Evolutionary conservation across 2,797 vertebrate genomes (phyloP), one percentile per base, ranked within the genome.

Genomic region (Halcyon chelicuti): DNA sequence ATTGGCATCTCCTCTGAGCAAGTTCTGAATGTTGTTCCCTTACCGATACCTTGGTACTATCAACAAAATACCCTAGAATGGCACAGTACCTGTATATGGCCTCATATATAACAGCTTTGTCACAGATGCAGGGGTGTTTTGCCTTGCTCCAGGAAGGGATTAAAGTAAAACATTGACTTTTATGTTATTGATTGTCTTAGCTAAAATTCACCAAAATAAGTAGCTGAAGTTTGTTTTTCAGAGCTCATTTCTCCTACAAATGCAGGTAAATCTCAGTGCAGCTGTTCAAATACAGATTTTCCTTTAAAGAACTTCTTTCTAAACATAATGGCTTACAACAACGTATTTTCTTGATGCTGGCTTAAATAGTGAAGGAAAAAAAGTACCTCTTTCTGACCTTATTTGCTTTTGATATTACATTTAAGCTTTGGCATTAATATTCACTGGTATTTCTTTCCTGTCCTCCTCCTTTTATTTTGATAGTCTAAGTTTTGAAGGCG

Each of bases 221-320:
- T 84, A 57, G 42, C 17, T 86, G 8, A 33, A 2, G 12, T 54
- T 86, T 19, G 12, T 10, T 35, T 73, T 80, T 46, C 35, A 70
- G 49, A 37, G 16, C 40, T 77, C 29, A 22, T 77, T 93, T 68
- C 65, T 66, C 13, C 37, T 77, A 26, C 21, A 61, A 61, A n/a
- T 39, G 82, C 75, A 88, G 72, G 57, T 88, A 90, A 74, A 86
- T 12, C 26, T 65, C 54, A 83, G 37, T 25, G 60, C 52, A 94
- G 74, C 63, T 87, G 44, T 71, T 73, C 33, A 79, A 89, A 82
- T n/a, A 88, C 5, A 49, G 12, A 15, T 60, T 87, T 82, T 89
- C 52, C 29, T 88, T 76, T 73, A 10, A 77, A 86, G 16, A 42
- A 33, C 3, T 21, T 66, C 31, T 47, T 78, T 28, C 20, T 40